Base-by-base conservation (phyloP, 2,797 vertebrate genomes). In the Pipistrellus pygmaeus region DNA sequence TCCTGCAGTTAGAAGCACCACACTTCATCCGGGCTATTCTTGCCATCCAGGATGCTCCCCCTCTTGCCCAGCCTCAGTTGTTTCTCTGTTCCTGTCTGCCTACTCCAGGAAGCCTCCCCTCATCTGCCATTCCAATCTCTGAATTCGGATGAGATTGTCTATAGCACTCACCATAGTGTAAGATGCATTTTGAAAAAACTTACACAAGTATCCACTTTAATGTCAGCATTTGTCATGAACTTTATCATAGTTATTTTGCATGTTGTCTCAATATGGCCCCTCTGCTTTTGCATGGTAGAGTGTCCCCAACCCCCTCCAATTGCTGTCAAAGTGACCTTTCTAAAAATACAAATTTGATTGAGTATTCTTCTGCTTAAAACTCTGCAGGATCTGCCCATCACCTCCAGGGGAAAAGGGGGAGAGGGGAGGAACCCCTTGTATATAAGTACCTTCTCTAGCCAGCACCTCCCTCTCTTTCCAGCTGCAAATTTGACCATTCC, bases 251-350 rank as follows among this genome's bases (percentile, higher is more conserved):
- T 92, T 82, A 44, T 55, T 90, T 90, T 73, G 25, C 35, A 15
- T 89, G n/a, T 76, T 81, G 14, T 62, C 10, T 88, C 69, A 41
- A 10, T 35, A 15, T 62, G 23, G 35, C 71, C 30, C 73, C 38
- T 75, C n/a, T 71, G 44, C 76, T 62, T 91, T 77, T 68, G 46
- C 25, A 13, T 81, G n/a, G 18, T 57, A 68, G 12, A 91, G 8
- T 60, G 57, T 13, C 55, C 14, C 27, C 11, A 8, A 5, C 9
- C 2, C 9, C n/a, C 8, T 7, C 32, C 20, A 11, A 20, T 27
- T 81, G 48, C n/a, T 93, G 30, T 75, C 75, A 55, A 75, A 86
- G 32, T 53, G 30, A 84, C 68, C 57, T 86, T 95, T 57, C 76
- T 64, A 38, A 86, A 88, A 85, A 77, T 69, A 72, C 9, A 81